phyloP scores from a whole-genome alignment of 1,140 invertebrate species.

The Lordiphosa collinella region DNA sequence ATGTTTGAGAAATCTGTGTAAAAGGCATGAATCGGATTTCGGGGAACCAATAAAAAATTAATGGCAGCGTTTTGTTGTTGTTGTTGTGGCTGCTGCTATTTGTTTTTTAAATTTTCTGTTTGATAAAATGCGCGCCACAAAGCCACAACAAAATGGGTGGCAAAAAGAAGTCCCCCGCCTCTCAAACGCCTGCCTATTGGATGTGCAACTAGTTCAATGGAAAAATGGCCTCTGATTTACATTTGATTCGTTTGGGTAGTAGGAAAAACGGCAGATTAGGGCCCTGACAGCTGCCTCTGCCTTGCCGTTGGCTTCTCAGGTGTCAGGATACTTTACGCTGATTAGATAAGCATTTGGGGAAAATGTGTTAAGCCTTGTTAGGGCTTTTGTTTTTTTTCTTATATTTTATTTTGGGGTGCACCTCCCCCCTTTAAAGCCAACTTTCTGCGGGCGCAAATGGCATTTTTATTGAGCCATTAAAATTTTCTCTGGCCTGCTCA shows the following conservation, averaged over 20 bases:
- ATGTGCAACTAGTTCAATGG: slow-evolving; percentile 71
- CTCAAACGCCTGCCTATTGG: slow-evolving; percentile 2
- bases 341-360: slow-evolving; percentile 75
- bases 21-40: slow-evolving; percentile 75
- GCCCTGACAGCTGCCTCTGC: slow-evolving; percentile 63
- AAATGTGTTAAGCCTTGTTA: slow-evolving; percentile 78
- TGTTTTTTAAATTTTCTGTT: slow-evolving; percentile 77
- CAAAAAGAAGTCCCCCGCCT: slow-evolving; percentile 38
- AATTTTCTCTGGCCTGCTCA: slow-evolving; percentile 58
- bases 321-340: slow-evolving; percentile 75
- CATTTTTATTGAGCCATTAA: slow-evolving; percentile 78
- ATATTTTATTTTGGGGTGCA: neutral
- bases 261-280: slow-evolving; percentile 69
- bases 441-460: slow-evolving; percentile 67
- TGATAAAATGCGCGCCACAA: slow-evolving; percentile 65
- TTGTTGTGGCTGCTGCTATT: slow-evolving; percentile 50
- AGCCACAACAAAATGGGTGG: slow-evolving; percentile 66
- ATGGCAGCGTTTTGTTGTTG: slow-evolving; percentile 50
- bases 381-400: slow-evolving; percentile 60
- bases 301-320: slow-evolving; percentile 53
- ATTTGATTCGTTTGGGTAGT: slow-evolving; percentile 70
- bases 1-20: slow-evolving; percentile 77
- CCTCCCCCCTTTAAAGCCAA: slow-evolving; percentile 53
- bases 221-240: slow-evolving; percentile 60
- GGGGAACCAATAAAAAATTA: slow-evolving; percentile 76